Evolutionary conservation across 2,888 invertebrate genomes (phyloP).

Genomic region (Heliconius charithonia): DNA sequence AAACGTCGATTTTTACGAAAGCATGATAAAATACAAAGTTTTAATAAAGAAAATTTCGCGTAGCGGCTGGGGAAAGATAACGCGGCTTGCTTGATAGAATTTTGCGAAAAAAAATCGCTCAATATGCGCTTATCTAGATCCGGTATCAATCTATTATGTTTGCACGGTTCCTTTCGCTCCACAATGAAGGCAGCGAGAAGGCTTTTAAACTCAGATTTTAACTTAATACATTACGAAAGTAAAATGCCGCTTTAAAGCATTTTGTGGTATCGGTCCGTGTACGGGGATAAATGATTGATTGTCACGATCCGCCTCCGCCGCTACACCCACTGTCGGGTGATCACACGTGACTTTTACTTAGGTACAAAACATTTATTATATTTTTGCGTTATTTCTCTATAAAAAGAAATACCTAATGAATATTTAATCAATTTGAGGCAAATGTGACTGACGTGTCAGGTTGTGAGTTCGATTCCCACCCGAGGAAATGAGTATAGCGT

Average conservation of each 20-base stretch:
- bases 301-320: conserved; percentile 1
- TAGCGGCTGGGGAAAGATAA: conserved; percentile 45
- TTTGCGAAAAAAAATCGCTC: conserved; percentile 63
- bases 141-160: conserved; percentile 78
- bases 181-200: conserved; percentile 65
- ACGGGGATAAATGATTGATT: conserved; percentile 27
- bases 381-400: conserved; percentile 23
- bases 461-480: too few species aligned
- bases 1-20: not conserved
- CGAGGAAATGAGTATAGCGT: too few species aligned
- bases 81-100: conserved; percentile 54
- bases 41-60: conserved; percentile 41
- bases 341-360: conserved; percentile 73
- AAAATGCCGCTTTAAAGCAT: conserved; percentile 74
- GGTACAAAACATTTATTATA: conserved; percentile 66
- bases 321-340: conserved; percentile 14
- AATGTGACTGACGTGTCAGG: too few species aligned
- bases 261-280: conserved; percentile 71
- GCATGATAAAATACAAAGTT: conserved; percentile 18
- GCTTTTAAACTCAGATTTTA: conserved; percentile 76
- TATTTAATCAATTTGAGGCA: too few species aligned
- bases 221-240: conserved; percentile 79
- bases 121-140: conserved; percentile 69
- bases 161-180: conserved; percentile 64
- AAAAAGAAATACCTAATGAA: not conserved